Evolutionary conservation across 1,140 invertebrate genomes (phyloP).

Genomic region (Trinorchestia longiramus): DNA sequence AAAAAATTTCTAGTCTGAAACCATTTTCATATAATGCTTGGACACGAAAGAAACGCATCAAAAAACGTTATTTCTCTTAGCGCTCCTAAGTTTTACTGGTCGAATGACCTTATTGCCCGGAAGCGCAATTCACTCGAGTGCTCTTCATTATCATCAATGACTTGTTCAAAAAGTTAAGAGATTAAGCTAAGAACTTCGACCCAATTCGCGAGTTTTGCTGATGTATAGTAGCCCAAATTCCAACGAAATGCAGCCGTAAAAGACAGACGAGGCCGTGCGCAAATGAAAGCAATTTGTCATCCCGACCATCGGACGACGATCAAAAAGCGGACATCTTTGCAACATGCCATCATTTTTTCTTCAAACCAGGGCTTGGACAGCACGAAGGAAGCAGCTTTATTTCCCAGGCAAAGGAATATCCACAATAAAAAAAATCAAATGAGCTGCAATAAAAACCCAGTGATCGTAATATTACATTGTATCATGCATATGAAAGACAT

Average conservation of each 20-base stretch:
- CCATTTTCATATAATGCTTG: too few species aligned
- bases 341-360: not conserved
- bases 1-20: not conserved
- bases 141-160: not conserved
- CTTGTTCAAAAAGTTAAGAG: not conserved
- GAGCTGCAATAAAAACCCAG: not conserved
- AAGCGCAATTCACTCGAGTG: not conserved
- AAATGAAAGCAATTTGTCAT: constrained; percentile 2
- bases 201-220: not conserved
- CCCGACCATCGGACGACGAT: not conserved
- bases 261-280: not conserved
- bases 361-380: not conserved
- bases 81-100: not conserved
- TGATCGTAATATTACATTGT: not conserved
- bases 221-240: not conserved
- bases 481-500: not conserved
- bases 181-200: not conserved
- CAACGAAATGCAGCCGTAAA: not conserved
- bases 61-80: not conserved
- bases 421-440: not conserved
- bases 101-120: not conserved
- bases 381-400: not conserved
- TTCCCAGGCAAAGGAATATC: not conserved
- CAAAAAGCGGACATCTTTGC: not conserved
- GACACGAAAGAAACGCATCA: not conserved